These are phyloP conservation scores for Acleris emargana DNA, from an alignment of 2,888 invertebrate genomes.

Conservation along the genomic window DNA sequence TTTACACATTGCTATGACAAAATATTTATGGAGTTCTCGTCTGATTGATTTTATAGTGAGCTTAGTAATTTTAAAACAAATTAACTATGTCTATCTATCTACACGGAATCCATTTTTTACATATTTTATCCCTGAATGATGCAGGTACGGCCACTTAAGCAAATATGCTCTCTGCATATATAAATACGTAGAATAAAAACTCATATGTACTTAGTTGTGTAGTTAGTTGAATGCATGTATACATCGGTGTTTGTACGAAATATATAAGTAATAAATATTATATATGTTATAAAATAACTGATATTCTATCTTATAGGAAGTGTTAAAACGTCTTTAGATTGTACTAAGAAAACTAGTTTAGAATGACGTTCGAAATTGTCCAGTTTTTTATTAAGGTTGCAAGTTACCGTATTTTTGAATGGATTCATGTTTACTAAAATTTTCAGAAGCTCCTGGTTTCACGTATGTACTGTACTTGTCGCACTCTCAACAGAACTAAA, in stretches of 20 bases:
- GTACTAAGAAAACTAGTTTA: constrained; percentile 18
- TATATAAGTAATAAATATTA: constrained; percentile 19
- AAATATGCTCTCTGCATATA: constrained; percentile 27
- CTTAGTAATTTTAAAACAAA: constrained; percentile 11
- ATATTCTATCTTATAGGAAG: constrained; percentile 15
- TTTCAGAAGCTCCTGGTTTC: constrained; percentile 9
- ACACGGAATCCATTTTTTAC: constrained; percentile 21
- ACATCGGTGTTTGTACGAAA: constrained; percentile 40
- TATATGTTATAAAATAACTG: constrained; percentile 35
- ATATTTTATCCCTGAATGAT: constrained; percentile 11
- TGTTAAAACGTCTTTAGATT: constrained; percentile 33
- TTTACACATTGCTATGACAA: constrained; percentile 9
- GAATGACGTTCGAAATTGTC: constrained; percentile 7
- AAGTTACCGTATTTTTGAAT: not conserved
- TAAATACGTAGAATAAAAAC: constrained; percentile 11
- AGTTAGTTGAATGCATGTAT: constrained; percentile 40
- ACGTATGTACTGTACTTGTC: not conserved
- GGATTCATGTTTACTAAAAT: not conserved
- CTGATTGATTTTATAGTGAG: constrained; percentile 16
- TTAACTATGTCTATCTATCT: constrained; percentile 8
- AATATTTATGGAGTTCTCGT: constrained; percentile 4
- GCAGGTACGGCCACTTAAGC: not conserved
- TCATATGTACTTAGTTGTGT: constrained; percentile 37
- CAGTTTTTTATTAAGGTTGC: constrained; percentile 6
- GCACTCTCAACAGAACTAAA: no score